Evolutionary conservation across 2,888 invertebrate species (phyloP), one percentile per base, ranked within the genome.

Genomic region (Amiota minor): DNA sequence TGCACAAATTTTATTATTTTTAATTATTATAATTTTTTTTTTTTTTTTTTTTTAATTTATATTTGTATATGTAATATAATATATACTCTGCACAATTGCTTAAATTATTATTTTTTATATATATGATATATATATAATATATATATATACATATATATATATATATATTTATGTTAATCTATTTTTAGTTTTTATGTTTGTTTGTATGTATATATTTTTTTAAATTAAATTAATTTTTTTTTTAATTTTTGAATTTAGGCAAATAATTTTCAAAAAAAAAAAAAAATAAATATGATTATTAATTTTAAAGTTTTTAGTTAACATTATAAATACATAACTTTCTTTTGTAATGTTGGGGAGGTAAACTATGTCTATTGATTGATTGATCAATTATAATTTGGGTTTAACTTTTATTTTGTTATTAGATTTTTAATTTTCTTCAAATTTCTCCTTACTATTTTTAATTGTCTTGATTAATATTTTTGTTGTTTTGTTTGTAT

Each of bases 241-340:
- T 1, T 20, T 56, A n/a, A 18, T 12, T 55, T 46, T n/a, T 68
- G 47, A 20, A 62, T 70, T 62, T 61, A 73, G 53, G 55, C 70
- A 64, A 53, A 35, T 47, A 10, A 56, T 56, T 20, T n/a, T n/a
- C n/a, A n/a, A n/a, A n/a, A 20, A 56, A 16, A 56, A 56, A 23
- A 23, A 23, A 23, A 23, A 23, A 23, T 23, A 2, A 23, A 2
- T 23, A 18, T 71, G 9, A 16, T 47, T 16, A 47, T 55, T 71
- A 45, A n/a, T n/a, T 71, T 56, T 62, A 55, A 62, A 72, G 69
- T 68, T 72, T 72, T 74, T 72, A 72, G 70, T 53, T 67, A 70
- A 65, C 45, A 65, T 67, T 18, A 12, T 4, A 50, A 47, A 67
- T 56, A 56, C 56, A 56, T 16, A 56, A 56, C 56, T 65, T 65